These are phyloP conservation scores for Cyprinella venusta DNA, from an alignment of 2,797 vertebrate genomes.

Conservation along the genomic window DNA sequence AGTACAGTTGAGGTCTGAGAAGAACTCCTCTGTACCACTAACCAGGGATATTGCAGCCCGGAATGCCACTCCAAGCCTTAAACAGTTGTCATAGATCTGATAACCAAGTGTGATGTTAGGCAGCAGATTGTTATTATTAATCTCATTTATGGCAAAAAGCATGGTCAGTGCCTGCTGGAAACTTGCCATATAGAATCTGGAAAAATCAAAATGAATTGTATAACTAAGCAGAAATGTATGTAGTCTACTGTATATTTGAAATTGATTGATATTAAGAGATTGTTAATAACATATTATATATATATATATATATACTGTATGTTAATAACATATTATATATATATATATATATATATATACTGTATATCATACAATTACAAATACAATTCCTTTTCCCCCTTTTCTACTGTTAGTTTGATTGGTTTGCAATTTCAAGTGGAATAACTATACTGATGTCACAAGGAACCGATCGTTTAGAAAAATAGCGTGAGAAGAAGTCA, in stretches of 20 bases:
- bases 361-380: neutral
- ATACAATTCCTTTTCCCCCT: neutral
- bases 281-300: neutral
- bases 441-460: neutral
- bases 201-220: neutral
- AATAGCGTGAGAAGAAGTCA: neutral
- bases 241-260: neutral
- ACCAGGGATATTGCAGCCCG: constrained; percentile 49
- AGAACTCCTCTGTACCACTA: constrained; percentile 37
- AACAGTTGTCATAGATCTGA: constrained; percentile 59
- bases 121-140: constrained; percentile 57
- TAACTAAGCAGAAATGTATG: neutral
- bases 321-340: no score
- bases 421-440: neutral
- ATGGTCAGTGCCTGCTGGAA: constrained; percentile 58
- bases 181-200: constrained; percentile 51
- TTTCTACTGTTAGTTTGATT: neutral
- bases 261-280: neutral
- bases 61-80: constrained; percentile 54
- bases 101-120: constrained; percentile 58
- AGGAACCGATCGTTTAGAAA: neutral
- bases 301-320: no score
- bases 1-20: constrained; percentile 34
- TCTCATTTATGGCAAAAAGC: constrained; percentile 60
- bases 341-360: neutral